These are phyloP conservation scores for Laticauda colubrina DNA, from an alignment of 2,113 vertebrate genomes.

Conservation along the genomic window DNA sequence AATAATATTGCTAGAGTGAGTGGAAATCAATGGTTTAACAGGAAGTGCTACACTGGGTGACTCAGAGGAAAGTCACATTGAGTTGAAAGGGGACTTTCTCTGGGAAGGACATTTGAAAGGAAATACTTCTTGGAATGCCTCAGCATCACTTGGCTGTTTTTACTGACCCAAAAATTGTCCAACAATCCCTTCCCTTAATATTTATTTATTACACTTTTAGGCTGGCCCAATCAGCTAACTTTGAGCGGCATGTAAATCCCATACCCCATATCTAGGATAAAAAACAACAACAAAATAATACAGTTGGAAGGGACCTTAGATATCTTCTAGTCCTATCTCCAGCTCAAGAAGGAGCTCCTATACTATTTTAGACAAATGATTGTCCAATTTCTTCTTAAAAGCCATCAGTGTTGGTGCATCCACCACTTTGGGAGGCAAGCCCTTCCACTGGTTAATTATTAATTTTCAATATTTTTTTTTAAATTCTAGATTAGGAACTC, in stretches of 20 bases:
- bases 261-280: background rate
- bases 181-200: background rate
- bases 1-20: background rate
- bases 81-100: background rate
- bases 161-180: background rate
- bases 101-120: background rate
- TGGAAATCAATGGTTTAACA: background rate
- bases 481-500: background rate
- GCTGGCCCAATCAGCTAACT: background rate
- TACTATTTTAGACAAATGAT: background rate
- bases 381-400: background rate
- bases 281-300: background rate
- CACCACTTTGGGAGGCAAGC: background rate
- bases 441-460: background rate
- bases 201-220: background rate
- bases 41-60: background rate
- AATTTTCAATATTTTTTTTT: background rate
- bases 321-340: background rate
- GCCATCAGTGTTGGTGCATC: background rate
- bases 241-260: background rate
- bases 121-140: background rate
- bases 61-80: background rate
- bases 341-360: background rate
- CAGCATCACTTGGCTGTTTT: background rate
- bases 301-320: background rate